Evolutionary conservation across 2,113 vertebrate genomes (phyloP).

Genomic region (Microtus richardsoni): DNA sequence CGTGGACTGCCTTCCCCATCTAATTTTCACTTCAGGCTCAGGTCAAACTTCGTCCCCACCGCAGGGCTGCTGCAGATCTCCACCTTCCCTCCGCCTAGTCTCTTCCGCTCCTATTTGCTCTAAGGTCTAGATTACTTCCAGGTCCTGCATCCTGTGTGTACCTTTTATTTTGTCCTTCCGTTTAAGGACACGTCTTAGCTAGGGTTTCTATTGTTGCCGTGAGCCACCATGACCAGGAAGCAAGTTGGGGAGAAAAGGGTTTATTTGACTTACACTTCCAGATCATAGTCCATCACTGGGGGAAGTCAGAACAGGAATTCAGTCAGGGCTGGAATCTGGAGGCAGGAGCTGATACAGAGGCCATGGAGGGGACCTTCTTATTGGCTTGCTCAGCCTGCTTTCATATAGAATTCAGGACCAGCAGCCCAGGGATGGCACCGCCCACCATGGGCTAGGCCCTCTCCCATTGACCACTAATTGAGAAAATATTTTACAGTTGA

Average conservation of each 20-base stretch:
- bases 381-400: background rate
- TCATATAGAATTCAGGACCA: background rate
- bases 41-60: background rate
- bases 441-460: background rate
- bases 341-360: background rate
- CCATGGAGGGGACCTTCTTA: background rate
- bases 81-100: background rate
- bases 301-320: background rate
- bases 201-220: background rate
- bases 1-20: background rate
- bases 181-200: background rate
- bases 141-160: background rate
- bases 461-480: background rate
- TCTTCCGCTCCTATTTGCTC: background rate
- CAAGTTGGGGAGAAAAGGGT: background rate
- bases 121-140: background rate
- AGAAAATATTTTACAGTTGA: background rate
- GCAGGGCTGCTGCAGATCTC: background rate
- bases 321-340: background rate
- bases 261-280: background rate
- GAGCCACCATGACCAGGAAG: background rate
- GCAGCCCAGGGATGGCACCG: background rate
- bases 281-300: background rate
- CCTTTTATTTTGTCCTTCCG: constrained; percentile 6
- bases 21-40: background rate